Evolutionary conservation across 2,113 vertebrate species (phyloP), one percentile per base, ranked within the genome.

Genomic region (Phoxinus phoxinus): DNA sequence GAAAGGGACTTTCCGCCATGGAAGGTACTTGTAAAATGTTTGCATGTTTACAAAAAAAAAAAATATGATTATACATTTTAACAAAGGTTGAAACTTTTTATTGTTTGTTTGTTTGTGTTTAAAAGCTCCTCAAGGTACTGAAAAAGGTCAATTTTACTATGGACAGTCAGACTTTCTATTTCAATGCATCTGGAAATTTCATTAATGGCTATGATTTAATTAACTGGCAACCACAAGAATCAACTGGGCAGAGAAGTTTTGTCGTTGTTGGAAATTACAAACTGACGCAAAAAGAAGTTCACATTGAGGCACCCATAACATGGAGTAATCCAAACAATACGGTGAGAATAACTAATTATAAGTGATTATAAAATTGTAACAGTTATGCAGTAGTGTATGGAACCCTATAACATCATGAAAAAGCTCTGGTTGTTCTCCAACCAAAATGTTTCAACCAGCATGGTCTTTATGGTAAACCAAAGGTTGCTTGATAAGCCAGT

Each of bases 71-170:
- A 1, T 17, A 5, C 4, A 71, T 41, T 41, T 23, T 41, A 6
- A 1, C 8, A 35, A 37, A 69, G 35, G 0, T 21, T 69, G 8
- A 10, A 71, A 23, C 3, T 71, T 37, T 37, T 11, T 23, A 10
- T 69, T 35, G 4, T 10, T 0, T 9, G 2, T 41, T 4, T 41
- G 5, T 3, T 87, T 27, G 72, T 27, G 72, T 77, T 86, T 90
- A 86, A 19, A 86, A 95, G 94, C 91, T 94, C 58, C 91, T 94
- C 8, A 12, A 89, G 44, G 90, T 91, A 90, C 73, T 95, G 21
- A 92, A 90, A 86, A 89, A 27, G 3, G 61, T 92, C 4, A 63
- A 80, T 19, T 94, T 93, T 61, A 41, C 86, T 12, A 32, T 88
- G 30, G 87, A 88, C 3, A 75, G 75, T 30, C 73, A 85, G 5